Evolutionary conservation across 2,888 invertebrate genomes (phyloP), one percentile per base, ranked within the genome.

Genomic region (Biston stratarius): DNA sequence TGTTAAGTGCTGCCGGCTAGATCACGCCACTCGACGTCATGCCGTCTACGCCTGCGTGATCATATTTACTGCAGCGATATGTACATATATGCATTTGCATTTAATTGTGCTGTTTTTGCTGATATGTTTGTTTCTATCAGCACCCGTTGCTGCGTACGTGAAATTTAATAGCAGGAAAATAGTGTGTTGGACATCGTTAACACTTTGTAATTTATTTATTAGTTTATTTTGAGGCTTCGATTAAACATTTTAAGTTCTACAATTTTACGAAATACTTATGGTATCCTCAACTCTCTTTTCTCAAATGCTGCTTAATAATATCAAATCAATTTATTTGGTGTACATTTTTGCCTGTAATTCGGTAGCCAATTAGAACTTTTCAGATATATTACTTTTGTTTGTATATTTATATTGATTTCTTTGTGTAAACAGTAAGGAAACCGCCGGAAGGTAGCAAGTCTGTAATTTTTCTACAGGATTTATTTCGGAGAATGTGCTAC

Each of bases 11-110:
- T 61, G 57, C 65, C 24, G 15, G 65, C 63, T 63, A 61, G 61
- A 71, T 72, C 74, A 72, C 72, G 74, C 74, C 74, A 74, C 70
- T 47, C 58, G 71, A 71, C 74, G 74, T 75, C 73, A 72, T 48
- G 63, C 69, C 66, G 74, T 72, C 69, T 71, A 65, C 66, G 74
- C 70, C 69, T 71, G 65, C 71, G 67, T 65, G 70, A 63, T 6
- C 47, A 64, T 74, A 68, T 71, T 64, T 70, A 45, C 68, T 64
- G 65, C 67, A 67, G 60, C 63, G 58, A 52, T 61, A 65, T 64
- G 48, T 55, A 69, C 65, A 52, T 61, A 65, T 64, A 51, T 55
- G 70, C 65, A 74, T 70, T 72, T 65, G 69, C 72, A 72, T 72
- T 66, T 72, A 69, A 72, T 74, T 72, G 70, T 61, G 63, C 42